Base-by-base conservation (phyloP, 2,888 invertebrate genomes). In the Cataglyphis livida region DNA sequence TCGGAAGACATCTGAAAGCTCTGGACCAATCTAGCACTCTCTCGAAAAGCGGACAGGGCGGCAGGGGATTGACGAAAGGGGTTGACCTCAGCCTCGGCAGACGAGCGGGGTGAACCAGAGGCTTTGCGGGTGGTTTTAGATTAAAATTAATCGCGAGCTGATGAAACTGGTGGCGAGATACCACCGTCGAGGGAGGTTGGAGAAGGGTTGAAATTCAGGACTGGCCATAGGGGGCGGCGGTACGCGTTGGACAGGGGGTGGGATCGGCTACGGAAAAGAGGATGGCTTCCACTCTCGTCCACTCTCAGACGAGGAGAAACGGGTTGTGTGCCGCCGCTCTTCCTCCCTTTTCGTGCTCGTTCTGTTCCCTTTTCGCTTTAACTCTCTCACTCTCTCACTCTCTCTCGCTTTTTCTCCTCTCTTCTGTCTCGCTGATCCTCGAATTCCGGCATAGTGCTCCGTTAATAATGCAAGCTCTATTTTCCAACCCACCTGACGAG, bases 131-230 rank as follows among this genome's bases (percentile, higher is more conserved):
- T 89, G 89, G 91, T 92, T 92, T 90, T 90, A 91, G 91, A 93
- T 93, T 93, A 92, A 93, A 93, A 93, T 93, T 93, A 93, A 93
- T 92, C 90, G 90, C 88, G 87, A 91, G 91, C 90, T 92, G 92
- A 92, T 93, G 93, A 92, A 90, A 90, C 90, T 89, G 89, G 90
- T 85, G 90, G 89, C 84, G 89, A 84, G 84, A 85, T 85, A 83
- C 79, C 90, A 70, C 78, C 41, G 35, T 59, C 44, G 78, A 21
- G 71, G 70, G 85, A 68, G 85, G 84, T 81, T 82, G 91, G 90
- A 84, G 89, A 86, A 90, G 90, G 91, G 91, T 90, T 87, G 86
- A 87, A 51, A 87, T 86, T 83, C 65, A 57, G 82, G 84, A 87
- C 86, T 84, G 90, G 89, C 84, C 88, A 66, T 66, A 90, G 89